Evolutionary conservation across 2,797 vertebrate genomes (phyloP), one percentile per base, ranked within the genome.

Genomic region (Gymnodraco acuticeps): DNA sequence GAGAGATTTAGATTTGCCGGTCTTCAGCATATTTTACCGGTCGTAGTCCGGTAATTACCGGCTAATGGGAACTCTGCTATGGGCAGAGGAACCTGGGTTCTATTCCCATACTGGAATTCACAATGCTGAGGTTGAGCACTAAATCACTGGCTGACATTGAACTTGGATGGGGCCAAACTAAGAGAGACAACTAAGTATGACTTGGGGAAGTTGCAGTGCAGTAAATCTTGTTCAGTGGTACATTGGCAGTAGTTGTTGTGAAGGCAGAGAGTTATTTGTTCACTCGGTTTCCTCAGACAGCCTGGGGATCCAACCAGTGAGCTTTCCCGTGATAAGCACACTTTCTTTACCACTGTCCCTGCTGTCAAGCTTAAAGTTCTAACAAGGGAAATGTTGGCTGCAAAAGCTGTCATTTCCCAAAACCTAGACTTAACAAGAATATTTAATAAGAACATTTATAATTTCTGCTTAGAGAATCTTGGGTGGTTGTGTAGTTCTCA

Each of bases 391-490:
- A 53, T 43, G 43, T 31, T 52, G 69, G 68, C 73, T 47, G 42
- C 27, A 15, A 51, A 59, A 71, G 64, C 71, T 71, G 73, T 74
- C 73, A 73, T 73, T 75, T 78, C 51, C 67, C 71, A 27, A 64
- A 83, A 64, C 10, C 27, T 3, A 73, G 12, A 54, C 38, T 62
- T 75, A 70, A 75, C 31, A n/a, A 62, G 64, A 48, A 47, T 63
- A 74, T 78, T 86, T 83, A 86, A 82, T 73, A 50, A 69, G 80
- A 52, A 11, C 19, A 41, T 84, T 78, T 75, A 74, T 78, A 41
- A 60, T 65, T 83, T 68, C 47, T 73, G 67, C 73, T 27, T 38
- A 38, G 33, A 38, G 15, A 64, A 50, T 64, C 50, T 60, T 50
- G 16, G 14, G 16, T 59, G 61, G 45, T 47, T 9, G 15, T 38